Conservation (phyloP, 2,888 invertebrate species). For the Habroteleia sp. region DNA sequence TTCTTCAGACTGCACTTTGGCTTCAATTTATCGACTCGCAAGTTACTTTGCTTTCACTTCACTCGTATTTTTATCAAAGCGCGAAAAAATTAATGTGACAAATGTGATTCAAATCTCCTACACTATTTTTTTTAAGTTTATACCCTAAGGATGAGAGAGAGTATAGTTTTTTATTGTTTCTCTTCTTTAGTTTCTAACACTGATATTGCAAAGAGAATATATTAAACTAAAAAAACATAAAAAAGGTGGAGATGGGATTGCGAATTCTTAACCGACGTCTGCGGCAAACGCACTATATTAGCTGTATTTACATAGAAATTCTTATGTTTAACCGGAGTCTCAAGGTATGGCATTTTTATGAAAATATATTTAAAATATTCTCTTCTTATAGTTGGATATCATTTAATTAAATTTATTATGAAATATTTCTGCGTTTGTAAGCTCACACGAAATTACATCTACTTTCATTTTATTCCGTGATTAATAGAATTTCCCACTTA, state of each 20-base stretch:
- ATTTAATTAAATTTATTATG: slow-evolving; percentile 39
- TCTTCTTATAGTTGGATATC: slow-evolving; percentile 32
- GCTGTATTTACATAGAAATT: slow-evolving; percentile 62
- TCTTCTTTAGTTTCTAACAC: slow-evolving; percentile 31
- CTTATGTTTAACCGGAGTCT: slow-evolving; percentile 59
- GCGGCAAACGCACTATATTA: slow-evolving; percentile 65
- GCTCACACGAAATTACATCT: slow-evolving; percentile 1
- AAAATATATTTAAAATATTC: slow-evolving; percentile 24
- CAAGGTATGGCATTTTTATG: slow-evolving; percentile 49
- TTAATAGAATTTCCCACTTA: slow-evolving; percentile 14
- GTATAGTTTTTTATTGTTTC: slow-evolving; percentile 5
- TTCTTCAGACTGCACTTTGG: slow-evolving; percentile 68
- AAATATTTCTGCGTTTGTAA: slow-evolving; percentile 18
- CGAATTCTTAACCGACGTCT: slow-evolving; percentile 62
- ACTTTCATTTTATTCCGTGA: slow-evolving; percentile 2
- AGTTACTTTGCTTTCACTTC: slow-evolving; percentile 66
- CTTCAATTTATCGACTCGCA: slow-evolving; percentile 68
- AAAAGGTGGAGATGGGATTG: slow-evolving; percentile 65
- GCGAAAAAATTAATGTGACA: slow-evolving; percentile 49
- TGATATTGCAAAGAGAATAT: slow-evolving; percentile 42
- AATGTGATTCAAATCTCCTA: slow-evolving; percentile 59
- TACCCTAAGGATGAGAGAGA: too few species aligned
- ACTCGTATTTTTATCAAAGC: slow-evolving; percentile 44
- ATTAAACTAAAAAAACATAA: slow-evolving; percentile 34
- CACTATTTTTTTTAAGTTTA: not conserved